These are phyloP conservation scores for Callosobruchus maculatus DNA, from an alignment of 2,888 invertebrate genomes.

Conservation along the genomic window DNA sequence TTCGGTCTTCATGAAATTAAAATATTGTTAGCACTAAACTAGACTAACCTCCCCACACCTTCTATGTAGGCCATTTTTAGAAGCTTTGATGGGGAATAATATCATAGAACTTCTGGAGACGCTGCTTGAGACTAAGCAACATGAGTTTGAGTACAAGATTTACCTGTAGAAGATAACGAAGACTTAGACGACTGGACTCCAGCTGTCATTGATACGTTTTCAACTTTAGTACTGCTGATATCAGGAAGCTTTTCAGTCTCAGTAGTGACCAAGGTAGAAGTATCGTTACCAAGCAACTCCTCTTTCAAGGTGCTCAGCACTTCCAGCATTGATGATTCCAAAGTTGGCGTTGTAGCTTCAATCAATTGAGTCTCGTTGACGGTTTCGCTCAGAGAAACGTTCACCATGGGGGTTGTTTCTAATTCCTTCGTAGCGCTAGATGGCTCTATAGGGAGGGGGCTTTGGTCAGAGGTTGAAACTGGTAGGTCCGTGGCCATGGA, in stretches of 20 bases:
- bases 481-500: background rate
- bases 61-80: no score
- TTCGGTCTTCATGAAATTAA: no score
- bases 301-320: constrained; percentile 36
- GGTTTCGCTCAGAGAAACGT: background rate
- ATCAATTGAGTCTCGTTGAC: background rate
- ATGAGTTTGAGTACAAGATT: no score
- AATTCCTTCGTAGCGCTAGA: constrained; percentile 7
- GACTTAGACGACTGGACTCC: background rate
- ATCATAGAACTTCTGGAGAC: no score
- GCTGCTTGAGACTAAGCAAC: no score
- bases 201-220: background rate
- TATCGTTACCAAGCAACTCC: constrained; percentile 21
- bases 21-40: no score
- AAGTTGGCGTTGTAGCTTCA: constrained; percentile 11
- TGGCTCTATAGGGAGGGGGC: constrained; percentile 6
- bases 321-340: constrained; percentile 50
- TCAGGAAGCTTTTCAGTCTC: constrained; percentile 49
- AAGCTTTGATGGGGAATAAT: no score
- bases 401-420: constrained; percentile 1
- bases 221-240: constrained; percentile 11
- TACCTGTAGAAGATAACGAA: background rate
- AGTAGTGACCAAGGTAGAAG: constrained; percentile 33
- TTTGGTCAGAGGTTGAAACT: background rate
- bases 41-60: no score